Conservation (phyloP, 2,113 vertebrate genomes). For the Narcine bancroftii region DNA sequence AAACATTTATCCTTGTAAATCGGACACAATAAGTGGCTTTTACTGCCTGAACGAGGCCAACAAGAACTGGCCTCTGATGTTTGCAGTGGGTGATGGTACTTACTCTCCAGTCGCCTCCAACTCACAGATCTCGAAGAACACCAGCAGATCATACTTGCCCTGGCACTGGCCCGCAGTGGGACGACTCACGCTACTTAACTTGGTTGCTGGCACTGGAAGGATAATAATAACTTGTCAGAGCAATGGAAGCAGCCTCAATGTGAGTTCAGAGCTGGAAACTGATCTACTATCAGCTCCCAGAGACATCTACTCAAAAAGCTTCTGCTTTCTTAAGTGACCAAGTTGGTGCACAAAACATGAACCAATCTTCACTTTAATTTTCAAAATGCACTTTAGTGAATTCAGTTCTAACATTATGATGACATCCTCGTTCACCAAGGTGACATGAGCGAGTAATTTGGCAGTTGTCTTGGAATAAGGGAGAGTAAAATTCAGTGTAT, state of each 20-base stretch:
- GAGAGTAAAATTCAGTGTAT: no score
- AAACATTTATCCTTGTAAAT: background rate
- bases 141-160: constrained; percentile 92
- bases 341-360: background rate
- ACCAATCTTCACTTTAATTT: background rate
- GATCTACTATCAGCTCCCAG: background rate
- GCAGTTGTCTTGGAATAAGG: no score
- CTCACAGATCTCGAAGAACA: constrained; percentile 96
- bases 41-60: background rate
- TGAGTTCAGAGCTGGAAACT: background rate
- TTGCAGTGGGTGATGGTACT: constrained; percentile 49
- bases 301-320: background rate
- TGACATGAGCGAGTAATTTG: background rate
- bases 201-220: constrained; percentile 83
- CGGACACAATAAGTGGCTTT: background rate
- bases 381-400: background rate
- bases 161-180: constrained; percentile 78
- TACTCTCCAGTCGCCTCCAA: constrained; percentile 95
- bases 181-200: constrained; percentile 75
- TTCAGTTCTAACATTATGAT: background rate
- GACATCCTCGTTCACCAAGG: background rate
- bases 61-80: background rate
- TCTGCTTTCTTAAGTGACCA: background rate
- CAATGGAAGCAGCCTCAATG: background rate
- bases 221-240: constrained; percentile 17